Base-by-base conservation (phyloP, 2,797 vertebrate genomes). In the Taeniopygia guttata region DNA sequence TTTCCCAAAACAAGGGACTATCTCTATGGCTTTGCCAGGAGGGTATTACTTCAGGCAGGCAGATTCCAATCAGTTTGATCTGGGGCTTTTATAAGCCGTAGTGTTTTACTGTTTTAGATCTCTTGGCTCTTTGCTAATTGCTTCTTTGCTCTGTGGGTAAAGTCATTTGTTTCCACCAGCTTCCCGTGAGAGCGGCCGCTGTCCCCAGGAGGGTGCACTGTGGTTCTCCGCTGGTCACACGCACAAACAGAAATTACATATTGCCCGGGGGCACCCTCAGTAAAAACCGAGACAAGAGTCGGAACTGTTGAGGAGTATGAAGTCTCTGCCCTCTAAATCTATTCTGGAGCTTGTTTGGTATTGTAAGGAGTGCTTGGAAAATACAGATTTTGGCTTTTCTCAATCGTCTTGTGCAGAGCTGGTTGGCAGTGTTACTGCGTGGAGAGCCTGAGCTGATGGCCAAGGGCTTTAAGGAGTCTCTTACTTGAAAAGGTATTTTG, bases 371-470 rank as follows among this genome's bases (percentile, higher is more conserved):
- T 49, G 72, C 48, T 21, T 30, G 42, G 25, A 79, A 70, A 79
- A 52, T 6, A 25, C 2, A 1, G 25, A 16, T 30, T 62, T 32
- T 13, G 25, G 27, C 1, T 4, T 60, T 74, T 70, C 48, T 42
- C 20, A 1, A 17, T 7, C 6, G 2, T 23, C 14, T 36, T 4
- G 36, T 4, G 22, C 38, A 76, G 83, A 55, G 15, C 26, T 20
- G 45, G 8, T 22, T 18, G 59, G 13, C 30, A 2, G 45, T 5
- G 81, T 19, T 42, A 6, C 23, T 2, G 10, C 0, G 7, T 3
- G 23, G 45, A 73, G 63, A 38, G 38, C 22, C 23, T 19, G 67
- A 22, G 16, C 30, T 26, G 38, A 16, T 10, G 34, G 9, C 29
- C 66, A 2, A 30, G 49, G 48, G 43, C 70, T 90, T 8, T 10